Evolutionary conservation across 2,113 vertebrate species (phyloP).

Genomic region (Trogon melanurus): DNA sequence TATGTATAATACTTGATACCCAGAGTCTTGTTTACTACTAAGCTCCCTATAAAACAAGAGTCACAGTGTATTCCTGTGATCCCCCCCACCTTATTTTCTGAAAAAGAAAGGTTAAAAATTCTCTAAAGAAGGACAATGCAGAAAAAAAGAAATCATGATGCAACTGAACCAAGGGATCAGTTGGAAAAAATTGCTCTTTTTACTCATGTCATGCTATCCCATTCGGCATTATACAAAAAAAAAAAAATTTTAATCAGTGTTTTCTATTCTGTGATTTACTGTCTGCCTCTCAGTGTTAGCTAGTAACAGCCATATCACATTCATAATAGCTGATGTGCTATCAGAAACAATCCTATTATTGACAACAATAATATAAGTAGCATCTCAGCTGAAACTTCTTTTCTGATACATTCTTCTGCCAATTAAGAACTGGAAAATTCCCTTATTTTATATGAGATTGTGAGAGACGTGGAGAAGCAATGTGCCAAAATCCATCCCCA

Average conservation of each 20-base stretch:
- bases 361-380: not conserved
- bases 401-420: not conserved
- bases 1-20: rapidly evolving
- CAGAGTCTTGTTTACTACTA: not conserved
- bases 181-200: not conserved
- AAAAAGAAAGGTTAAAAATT: not conserved
- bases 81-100: not conserved
- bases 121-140: not conserved
- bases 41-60: not conserved
- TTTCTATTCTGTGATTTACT: not conserved
- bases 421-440: not conserved
- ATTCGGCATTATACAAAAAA: not conserved
- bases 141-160: not conserved
- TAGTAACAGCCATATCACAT: not conserved
- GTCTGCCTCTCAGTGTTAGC: not conserved
- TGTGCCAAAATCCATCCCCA: not conserved
- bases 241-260: not conserved
- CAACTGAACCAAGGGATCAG: not conserved
- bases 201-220: not conserved
- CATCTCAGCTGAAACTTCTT: not conserved
- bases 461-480: not conserved
- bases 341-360: not conserved
- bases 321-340: not conserved
- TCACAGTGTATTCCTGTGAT: not conserved
- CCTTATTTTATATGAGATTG: not conserved